Percentiles rank a stretch among this genome's conserved stretches.
phyloP scores from a whole-genome alignment of 2,888 invertebrate species.

The Pachymerium ferrugineum region DNA sequence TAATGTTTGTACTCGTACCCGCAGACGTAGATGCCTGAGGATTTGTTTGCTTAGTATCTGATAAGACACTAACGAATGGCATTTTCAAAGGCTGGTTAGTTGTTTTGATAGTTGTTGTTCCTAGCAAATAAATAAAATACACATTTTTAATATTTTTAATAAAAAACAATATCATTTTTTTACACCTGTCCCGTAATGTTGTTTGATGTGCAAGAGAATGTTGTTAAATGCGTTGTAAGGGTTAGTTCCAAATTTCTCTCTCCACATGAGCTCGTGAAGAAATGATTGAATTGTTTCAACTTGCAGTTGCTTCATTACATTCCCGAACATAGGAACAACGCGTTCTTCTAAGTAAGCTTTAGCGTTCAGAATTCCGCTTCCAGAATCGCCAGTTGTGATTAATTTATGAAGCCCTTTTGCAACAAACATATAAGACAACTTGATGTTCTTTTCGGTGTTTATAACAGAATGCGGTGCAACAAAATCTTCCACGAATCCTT shows the following conservation, averaged over 20 bases:
- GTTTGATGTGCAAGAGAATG: constrained; percentile 71
- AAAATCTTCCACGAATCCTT: constrained; percentile 16
- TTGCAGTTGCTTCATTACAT: constrained; percentile 52
- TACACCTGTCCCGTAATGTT: constrained; percentile 60
- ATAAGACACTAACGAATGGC: not conserved
- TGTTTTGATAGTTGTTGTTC: not conserved
- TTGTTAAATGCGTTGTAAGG: constrained; percentile 74
- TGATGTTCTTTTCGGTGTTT: constrained; percentile 26
- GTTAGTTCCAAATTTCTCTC: constrained; percentile 74
- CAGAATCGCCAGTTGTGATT: constrained; percentile 20
- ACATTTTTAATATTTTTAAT: not conserved
- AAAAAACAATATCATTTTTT: not conserved
- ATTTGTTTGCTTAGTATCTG: not conserved
- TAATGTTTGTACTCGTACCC: not conserved
- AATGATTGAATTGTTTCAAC: constrained; percentile 85
- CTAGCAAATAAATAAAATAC: not conserved
- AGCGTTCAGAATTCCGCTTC: constrained; percentile 38
- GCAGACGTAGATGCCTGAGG: not conserved
- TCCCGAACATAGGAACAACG: constrained; percentile 35
- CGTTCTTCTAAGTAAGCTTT: constrained; percentile 37
- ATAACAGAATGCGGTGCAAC: constrained; percentile 29
- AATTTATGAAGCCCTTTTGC: constrained; percentile 1
- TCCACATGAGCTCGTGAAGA: constrained; percentile 81
- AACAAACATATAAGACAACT: not conserved
- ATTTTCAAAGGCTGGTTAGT: constrained; percentile 11